Evolutionary conservation across 92 coral and sea anemone genomes (phyloP), one percentile per base, ranked within the genome.

Genomic region (Epizoanthus stellaris): DNA sequence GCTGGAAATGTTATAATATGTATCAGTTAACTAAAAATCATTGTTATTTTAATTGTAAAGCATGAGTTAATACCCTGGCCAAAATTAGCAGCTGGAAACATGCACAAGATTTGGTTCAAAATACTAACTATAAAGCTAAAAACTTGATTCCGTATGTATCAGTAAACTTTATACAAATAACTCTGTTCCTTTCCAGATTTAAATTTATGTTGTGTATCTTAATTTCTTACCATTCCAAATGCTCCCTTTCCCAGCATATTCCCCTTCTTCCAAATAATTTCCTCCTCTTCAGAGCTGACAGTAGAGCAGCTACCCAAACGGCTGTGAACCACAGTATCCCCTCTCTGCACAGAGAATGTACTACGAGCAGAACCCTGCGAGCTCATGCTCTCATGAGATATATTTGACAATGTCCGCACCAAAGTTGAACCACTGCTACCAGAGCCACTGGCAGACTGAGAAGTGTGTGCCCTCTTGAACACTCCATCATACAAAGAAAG

Each of bases 231-330:
- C 88, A 89, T 94, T 86, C 99, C 99, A 91, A 97, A 97, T 6
- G 98, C 99, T 53, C 99, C 99, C 70, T 85, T 94, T 21, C 99
- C 99, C 17, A 97, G 85, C 87, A 94, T 74, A 82, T 90, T 97
- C 39, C 99, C 99, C 67, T 93, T 97, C 88, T 91, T 94, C 99
- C 99, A 97, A 49, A 89, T 82, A 58, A 97, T 95, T 68, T 94
- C 99, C 80, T 90, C 99, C 56, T 94, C 99, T 73, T 90, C 91
- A 59, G 94, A 92, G 53, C 80, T 82, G 53, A 85, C 80, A 13
- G 94, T 88, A 52, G 93, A 88, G 67, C 86, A 89, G 60, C 91
- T 93, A 80, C 97, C 89, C 43, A 94, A 81, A 67, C 94, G 92
- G 75, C 98, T 94, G 19, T 88, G 88, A 43, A 89, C 89, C 66